These are phyloP conservation scores for Xiphophorus couchianus DNA, from an alignment of 2,113 vertebrate genomes.

Conservation along the genomic window DNA sequence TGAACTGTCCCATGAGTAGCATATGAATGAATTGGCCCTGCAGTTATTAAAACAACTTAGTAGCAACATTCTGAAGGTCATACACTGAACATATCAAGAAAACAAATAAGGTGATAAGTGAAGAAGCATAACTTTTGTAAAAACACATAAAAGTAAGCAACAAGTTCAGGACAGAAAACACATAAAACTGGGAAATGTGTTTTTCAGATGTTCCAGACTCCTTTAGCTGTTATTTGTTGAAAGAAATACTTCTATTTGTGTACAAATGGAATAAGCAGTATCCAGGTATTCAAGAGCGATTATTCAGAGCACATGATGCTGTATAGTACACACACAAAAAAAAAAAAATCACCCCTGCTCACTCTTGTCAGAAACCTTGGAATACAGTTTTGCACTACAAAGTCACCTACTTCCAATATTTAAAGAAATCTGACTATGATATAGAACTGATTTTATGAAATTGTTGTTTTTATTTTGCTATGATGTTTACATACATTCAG, in stretches of 20 bases:
- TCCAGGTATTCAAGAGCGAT: background rate
- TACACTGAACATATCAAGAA: too few relatives aligned
- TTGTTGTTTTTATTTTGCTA: background rate
- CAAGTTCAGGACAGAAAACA: too few relatives aligned
- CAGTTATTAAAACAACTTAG: too few relatives aligned
- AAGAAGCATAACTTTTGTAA: too few relatives aligned
- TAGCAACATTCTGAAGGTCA: too few relatives aligned
- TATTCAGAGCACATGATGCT: background rate
- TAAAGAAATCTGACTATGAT: background rate
- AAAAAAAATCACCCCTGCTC: background rate
- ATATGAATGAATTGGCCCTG: too few relatives aligned
- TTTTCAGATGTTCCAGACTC: background rate
- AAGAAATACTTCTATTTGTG: background rate
- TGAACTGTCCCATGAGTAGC: background rate
- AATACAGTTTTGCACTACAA: background rate
- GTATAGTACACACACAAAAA: background rate
- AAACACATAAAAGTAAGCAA: too few relatives aligned
- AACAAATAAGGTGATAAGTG: too few relatives aligned
- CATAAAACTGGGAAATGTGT: background rate
- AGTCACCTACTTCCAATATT: background rate
- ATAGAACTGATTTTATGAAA: background rate
- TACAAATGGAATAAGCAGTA: background rate
- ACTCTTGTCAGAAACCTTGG: background rate
- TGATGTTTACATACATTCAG: background rate
- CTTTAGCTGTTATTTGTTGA: background rate